These are phyloP conservation scores for Sphaerophoria taeniata DNA, from an alignment of 2,888 invertebrate genomes.

Conservation along the genomic window DNA sequence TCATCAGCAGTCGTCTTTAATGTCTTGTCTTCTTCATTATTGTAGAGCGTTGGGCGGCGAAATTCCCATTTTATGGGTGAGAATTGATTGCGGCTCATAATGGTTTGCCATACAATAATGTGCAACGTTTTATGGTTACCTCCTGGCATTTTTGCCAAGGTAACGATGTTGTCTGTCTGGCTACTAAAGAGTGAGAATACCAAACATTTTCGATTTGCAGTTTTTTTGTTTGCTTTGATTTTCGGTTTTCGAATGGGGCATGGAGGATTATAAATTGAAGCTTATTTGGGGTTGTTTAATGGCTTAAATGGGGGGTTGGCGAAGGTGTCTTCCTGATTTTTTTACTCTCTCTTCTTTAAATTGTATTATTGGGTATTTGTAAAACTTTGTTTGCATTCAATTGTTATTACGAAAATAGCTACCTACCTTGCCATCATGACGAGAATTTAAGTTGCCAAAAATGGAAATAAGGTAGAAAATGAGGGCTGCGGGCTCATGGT, in stretches of 20 bases:
- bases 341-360: not conserved
- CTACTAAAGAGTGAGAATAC: no score
- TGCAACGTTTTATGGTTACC: conserved; percentile 31
- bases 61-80: conserved; percentile 14
- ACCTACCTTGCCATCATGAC: no score
- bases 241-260: not conserved
- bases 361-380: no score
- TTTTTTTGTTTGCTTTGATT: not conserved
- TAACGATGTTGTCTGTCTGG: no score
- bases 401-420: no score
- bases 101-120: conserved; percentile 32
- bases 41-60: not conserved
- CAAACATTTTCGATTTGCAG: no score
- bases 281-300: not conserved
- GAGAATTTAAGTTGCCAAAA: no score
- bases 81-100: conserved; percentile 55
- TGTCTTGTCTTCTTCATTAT: not conserved
- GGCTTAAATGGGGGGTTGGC: not conserved
- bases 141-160: conserved; percentile 16
- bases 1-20: not conserved
- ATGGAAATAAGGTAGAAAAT: no score
- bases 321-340: not conserved
- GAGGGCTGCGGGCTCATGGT: no score
- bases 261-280: conserved; percentile 7
- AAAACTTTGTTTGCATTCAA: no score